A percentile compares a stretch with the other conserved stretches of the same genome.
Conservation (phyloP, 2,888 invertebrate genomes). For the Cylloceria caligata region DNA sequence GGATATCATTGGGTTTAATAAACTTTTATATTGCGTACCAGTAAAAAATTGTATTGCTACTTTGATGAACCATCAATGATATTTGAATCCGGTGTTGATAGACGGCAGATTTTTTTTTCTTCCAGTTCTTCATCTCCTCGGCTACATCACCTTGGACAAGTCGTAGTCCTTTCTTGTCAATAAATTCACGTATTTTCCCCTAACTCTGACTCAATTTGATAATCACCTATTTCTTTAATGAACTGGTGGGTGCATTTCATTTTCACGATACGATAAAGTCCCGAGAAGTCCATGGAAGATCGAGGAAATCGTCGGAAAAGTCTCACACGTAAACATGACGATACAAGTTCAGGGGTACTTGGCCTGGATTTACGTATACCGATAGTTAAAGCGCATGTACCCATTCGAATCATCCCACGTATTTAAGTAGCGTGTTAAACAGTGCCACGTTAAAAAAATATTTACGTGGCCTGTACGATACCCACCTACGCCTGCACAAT, state of each 20-base stretch:
- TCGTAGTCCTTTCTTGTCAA: too few relatives aligned
- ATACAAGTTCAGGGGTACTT: neutral
- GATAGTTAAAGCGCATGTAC: neutral
- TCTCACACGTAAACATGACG: neutral
- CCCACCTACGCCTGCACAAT: too few relatives aligned
- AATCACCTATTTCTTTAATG: too few relatives aligned
- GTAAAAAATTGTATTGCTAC: neutral
- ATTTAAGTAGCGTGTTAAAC: too few relatives aligned
- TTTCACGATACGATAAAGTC: too few relatives aligned
- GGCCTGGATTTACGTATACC: neutral
- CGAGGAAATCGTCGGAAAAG: conserved; percentile 16
- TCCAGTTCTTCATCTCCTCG: neutral
- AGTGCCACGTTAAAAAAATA: too few relatives aligned
- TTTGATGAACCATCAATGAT: neutral
- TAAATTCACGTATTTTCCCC: too few relatives aligned
- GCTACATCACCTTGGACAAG: neutral
- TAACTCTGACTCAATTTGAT: too few relatives aligned
- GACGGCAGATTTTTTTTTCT: too few relatives aligned
- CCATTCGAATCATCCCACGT: too few relatives aligned
- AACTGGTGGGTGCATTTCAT: too few relatives aligned
- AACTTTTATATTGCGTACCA: neutral
- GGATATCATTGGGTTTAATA: neutral
- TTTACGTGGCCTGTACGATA: too few relatives aligned
- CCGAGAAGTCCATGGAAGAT: neutral
- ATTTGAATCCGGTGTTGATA: neutral